These are phyloP conservation scores for Steinernema feltiae DNA, from an alignment of 1,140 invertebrate genomes.

Conservation along the genomic window DNA sequence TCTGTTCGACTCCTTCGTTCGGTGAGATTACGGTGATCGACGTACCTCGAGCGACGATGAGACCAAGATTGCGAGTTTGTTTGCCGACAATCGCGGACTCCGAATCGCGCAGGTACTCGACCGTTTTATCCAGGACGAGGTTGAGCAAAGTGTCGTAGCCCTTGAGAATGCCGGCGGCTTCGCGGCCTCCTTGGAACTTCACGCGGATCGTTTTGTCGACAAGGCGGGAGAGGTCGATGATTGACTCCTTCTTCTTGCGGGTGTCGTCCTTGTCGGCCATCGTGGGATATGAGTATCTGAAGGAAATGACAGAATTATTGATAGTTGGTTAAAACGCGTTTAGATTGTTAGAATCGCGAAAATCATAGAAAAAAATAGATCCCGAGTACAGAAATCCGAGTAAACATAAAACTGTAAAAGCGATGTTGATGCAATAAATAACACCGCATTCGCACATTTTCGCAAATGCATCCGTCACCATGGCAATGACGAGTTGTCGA, in stretches of 20 bases:
- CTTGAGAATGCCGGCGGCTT: constrained; percentile 90
- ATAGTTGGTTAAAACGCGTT: no score
- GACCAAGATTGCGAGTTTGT: constrained; percentile 80
- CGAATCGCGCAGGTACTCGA: constrained; percentile 89
- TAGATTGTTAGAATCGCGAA: no score
- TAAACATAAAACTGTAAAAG: no score
- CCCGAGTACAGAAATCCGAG: no score
- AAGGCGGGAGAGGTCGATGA: constrained; percentile 91
- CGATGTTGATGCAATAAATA: no score
- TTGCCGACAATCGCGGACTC: constrained; percentile 93
- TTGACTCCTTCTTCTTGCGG: constrained; percentile 93
- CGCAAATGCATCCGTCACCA: no score
- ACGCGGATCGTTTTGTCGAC: constrained; percentile 93
- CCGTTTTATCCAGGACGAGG: constrained; percentile 90
- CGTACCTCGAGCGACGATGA: constrained; percentile 94
- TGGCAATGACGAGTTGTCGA: no score
- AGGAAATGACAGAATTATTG: no score
- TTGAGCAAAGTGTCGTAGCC: constrained; percentile 95
- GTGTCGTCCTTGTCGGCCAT: constrained; percentile 59
- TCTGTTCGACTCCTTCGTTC: constrained; percentile 93
- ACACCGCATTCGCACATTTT: no score
- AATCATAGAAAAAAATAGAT: no score
- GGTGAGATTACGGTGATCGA: constrained; percentile 76
- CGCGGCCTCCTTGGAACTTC: constrained; percentile 94
- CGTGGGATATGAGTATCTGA: no score